These are phyloP conservation scores for Strix aluco DNA, from an alignment of 2,113 vertebrate genomes.

Conservation along the genomic window DNA sequence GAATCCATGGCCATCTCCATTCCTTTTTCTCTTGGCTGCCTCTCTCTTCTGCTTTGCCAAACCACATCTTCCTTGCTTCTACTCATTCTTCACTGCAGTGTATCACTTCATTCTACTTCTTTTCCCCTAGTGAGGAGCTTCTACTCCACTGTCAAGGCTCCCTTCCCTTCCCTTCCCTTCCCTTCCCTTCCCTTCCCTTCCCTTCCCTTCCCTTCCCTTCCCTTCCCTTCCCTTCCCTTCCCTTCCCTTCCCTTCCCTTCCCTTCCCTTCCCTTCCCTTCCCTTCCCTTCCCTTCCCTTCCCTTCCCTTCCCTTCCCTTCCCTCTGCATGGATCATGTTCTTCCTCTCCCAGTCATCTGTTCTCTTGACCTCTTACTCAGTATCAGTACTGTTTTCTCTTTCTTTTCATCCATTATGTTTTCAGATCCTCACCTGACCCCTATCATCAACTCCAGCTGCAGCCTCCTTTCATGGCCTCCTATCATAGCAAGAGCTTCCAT, in stretches of 20 bases:
- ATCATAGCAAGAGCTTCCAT: background rate
- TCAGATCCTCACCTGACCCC: background rate
- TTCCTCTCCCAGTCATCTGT: background rate
- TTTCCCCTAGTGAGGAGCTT: background rate
- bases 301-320: background rate
- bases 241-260: background rate
- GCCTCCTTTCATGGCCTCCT: background rate
- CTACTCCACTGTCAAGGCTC: background rate
- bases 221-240: no score
- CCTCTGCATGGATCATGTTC: background rate
- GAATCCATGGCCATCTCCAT: background rate
- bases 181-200: no score
- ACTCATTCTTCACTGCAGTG: background rate
- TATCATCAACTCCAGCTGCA: background rate
- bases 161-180: no score
- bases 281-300: no score
- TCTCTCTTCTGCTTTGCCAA: background rate
- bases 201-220: no score
- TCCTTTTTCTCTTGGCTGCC: background rate
- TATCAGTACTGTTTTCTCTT: background rate
- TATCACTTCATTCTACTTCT: background rate
- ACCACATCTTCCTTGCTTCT: fast-evolving
- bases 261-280: no score
- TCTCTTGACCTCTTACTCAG: background rate
- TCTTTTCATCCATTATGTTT: background rate